Evolutionary conservation across 2,888 invertebrate species (phyloP), one percentile per base, ranked within the genome.

Genomic region (Campopleginae sp.): DNA sequence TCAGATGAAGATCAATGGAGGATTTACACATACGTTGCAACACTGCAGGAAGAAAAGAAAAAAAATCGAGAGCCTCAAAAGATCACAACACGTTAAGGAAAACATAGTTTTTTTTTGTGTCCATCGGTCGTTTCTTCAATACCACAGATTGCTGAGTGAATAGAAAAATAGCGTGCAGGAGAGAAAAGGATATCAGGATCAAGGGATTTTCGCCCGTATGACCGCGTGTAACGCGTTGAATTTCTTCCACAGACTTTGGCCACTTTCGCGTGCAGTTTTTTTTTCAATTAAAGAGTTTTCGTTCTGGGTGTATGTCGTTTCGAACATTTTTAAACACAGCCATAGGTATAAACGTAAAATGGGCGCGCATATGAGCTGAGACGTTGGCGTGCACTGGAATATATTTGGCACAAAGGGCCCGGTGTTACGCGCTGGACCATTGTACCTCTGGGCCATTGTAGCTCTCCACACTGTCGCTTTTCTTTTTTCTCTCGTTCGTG

Each of bases 351-450:
- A 14, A 58, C 17, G 7, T 44, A 0, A 23, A 42, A 42, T 23
- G 0, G 27, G 14, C 42, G 14, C 17, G 48, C n/a, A 23, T 66
- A 70, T 33, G 66, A 44, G 68, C 33, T 58, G 65, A 54, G 23
- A 58, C 65, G 66, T 70, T 70, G 23, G 75, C 82, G 68, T 80
- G 80, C 71, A 48, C 66, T 33, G 51, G 58, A 54, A 66, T 38
- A 54, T 77, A 80, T 65, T 42, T 42, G 54, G 54, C 63, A 91
- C 91, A 90, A 90, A 90, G 91, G 88, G 90, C 91, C 90, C 90
- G 89, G 91, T 90, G 91, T 88, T 90, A 87, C 76, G 48, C 80
- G 54, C n/a, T 23, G 72, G 46, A 44, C 80, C 76, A 84, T 84
- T 84, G 84, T 84, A 23, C 68, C 38, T 27, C 61, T n/a, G 74